These are phyloP conservation scores for Machaerirhynchus nigripectus DNA, from an alignment of 2,113 vertebrate genomes.

Conservation along the genomic window DNA sequence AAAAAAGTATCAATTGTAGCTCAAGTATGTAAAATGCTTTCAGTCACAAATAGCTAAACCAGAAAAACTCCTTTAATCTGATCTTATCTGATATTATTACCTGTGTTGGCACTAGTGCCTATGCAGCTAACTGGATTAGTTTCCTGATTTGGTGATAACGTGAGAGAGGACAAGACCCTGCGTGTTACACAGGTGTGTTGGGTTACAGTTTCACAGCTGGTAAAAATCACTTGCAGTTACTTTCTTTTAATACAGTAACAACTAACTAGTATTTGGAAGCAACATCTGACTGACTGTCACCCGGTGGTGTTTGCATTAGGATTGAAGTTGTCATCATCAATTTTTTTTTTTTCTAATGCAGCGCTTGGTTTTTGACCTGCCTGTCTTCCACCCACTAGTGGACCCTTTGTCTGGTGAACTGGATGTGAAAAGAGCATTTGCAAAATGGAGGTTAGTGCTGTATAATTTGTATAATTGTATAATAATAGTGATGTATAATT, in stretches of 20 bases:
- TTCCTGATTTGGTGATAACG: neutral
- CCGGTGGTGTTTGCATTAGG: neutral
- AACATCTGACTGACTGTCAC: neutral
- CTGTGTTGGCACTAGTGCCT: neutral
- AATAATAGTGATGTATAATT: too few relatives aligned
- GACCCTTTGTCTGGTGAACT: constrained; percentile 93
- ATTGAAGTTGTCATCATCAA: neutral
- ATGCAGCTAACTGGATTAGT: constrained; percentile 8
- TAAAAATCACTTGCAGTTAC: neutral
- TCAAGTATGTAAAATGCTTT: neutral
- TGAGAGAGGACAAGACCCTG: neutral
- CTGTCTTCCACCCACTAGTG: constrained; percentile 94
- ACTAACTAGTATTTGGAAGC: neutral
- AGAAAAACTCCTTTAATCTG: constrained; percentile 27
- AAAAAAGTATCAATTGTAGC: neutral
- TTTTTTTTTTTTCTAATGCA: constrained; percentile 34
- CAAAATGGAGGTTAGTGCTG: constrained; percentile 91
- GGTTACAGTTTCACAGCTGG: neutral
- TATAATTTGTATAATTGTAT: too few relatives aligned
- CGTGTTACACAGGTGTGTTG: neutral
- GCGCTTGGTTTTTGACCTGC: constrained; percentile 94
- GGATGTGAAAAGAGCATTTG: constrained; percentile 94
- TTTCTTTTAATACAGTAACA: neutral
- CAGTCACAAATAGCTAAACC: neutral
- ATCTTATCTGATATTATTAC: neutral